Conservation (phyloP, 2,888 invertebrate genomes). For the Phania funesta region DNA sequence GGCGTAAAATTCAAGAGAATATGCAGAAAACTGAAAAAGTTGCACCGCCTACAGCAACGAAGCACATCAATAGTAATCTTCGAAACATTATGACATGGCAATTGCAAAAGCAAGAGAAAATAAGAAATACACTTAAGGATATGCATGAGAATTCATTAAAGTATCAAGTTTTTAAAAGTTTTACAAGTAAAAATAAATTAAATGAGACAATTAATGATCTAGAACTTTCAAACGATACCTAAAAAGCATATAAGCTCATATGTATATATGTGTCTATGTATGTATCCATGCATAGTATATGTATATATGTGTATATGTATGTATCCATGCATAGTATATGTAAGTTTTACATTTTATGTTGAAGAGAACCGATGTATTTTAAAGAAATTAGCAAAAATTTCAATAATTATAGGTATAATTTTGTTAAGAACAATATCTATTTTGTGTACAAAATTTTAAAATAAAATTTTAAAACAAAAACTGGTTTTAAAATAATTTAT, state of each 20-base stretch:
- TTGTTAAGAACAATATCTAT: not conserved
- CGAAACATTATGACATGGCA: slow-evolving; percentile 53
- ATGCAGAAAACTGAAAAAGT: slow-evolving; percentile 27
- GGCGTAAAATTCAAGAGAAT: slow-evolving; percentile 62
- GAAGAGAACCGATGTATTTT: not conserved
- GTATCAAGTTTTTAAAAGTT: slow-evolving; percentile 59
- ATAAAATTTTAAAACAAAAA: not conserved
- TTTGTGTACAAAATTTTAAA: not conserved
- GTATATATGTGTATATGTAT: not conserved
- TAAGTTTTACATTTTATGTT: not conserved
- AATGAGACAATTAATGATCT: slow-evolving; percentile 14
- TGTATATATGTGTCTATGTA: not conserved
- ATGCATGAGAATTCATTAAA: slow-evolving; percentile 70
- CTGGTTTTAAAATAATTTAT: too few relatives aligned
- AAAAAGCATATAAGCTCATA: too few relatives aligned
- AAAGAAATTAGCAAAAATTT: not conserved
- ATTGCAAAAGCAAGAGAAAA: slow-evolving; percentile 52
- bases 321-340: not conserved
- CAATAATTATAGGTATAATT: not conserved
- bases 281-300: not conserved
- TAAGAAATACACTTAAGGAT: slow-evolving; percentile 49
- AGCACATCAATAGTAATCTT: not conserved
- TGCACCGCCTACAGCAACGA: not conserved
- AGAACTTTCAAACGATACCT: slow-evolving; percentile 68
- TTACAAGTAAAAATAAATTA: slow-evolving; percentile 3